These are phyloP conservation scores for Gastrophysa polygoni DNA, from an alignment of 2,888 invertebrate genomes.

Conservation along the genomic window DNA sequence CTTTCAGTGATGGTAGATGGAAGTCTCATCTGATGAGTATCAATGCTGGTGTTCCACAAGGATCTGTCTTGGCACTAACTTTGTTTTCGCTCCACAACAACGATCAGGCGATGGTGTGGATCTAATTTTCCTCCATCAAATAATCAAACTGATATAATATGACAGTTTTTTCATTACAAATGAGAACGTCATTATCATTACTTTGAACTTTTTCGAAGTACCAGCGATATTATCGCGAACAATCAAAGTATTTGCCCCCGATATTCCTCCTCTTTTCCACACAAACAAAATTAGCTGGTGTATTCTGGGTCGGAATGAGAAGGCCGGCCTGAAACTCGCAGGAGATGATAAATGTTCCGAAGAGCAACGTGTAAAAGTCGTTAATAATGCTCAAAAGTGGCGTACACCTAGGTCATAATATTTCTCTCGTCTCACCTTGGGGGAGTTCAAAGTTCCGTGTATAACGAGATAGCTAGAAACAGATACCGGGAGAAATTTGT, in stretches of 20 bases:
- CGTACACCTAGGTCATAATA: conserved; percentile 57
- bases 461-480: conserved; percentile 56
- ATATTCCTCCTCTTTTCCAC: conserved; percentile 21
- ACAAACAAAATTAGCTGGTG: conserved; percentile 48
- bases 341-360: conserved; percentile 56
- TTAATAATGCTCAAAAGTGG: conserved; percentile 59
- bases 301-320: conserved; percentile 38
- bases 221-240: too few relatives aligned
- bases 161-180: too few relatives aligned
- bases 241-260: conserved; percentile 19
- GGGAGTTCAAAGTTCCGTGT: conserved; percentile 55
- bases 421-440: conserved; percentile 53
- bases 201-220: too few relatives aligned
- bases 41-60: too few relatives aligned
- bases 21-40: too few relatives aligned
- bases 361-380: conserved; percentile 59
- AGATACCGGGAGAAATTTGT: conserved; percentile 56
- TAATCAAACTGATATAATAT: too few relatives aligned
- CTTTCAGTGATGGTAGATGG: too few relatives aligned
- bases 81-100: too few relatives aligned
- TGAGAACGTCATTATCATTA: too few relatives aligned
- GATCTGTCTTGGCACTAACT: too few relatives aligned
- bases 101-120: too few relatives aligned
- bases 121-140: too few relatives aligned
- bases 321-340: conserved; percentile 25